Base-by-base conservation (phyloP, 2,888 invertebrate species). In the Perizoma affinitatum region DNA sequence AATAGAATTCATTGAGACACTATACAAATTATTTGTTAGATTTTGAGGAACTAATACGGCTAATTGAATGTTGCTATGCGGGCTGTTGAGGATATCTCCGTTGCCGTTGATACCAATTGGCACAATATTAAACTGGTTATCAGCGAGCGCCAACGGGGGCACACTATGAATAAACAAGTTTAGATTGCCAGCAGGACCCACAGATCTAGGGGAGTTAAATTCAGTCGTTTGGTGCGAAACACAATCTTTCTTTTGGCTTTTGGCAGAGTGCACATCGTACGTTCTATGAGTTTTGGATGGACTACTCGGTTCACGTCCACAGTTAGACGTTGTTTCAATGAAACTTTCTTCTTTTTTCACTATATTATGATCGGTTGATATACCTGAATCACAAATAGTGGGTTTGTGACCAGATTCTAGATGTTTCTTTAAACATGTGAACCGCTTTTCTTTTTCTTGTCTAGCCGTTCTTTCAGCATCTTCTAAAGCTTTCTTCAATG, bases 401-500 rank as follows among this genome's bases (percentile, higher is more conserved):
- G 56, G 49, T 42, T 46, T 58, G 40, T 46, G 54, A 10, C 62
- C 50, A 36, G 70, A 63, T 63, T 69, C 74, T 5, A 70, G 50
- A 52, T 74, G 80, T 76, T 84, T 84, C 68, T 84, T 90, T 35
- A 86, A 81, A 60, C 73, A 78, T 42, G 70, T 83, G 70, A 88
- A 90, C 54, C 86, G 88, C 74, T 93, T 94, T 68, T 94, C 94
- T 74, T 94, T 95, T 58, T 95, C 95, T 69, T 94, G 88, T 71
- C 94, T 95, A 0, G 96, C 96, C 43, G 95, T 94, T 70, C 94
- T 94, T 72, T 96, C 96, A 0, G 97, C 97, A 58, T 95, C 95
- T 75, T 96, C 95, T 46, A 98, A 93, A 1, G 97, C 96, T 78
- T 95, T 95, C 73, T 95, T 93, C 83, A 98, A 93, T 4, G 95